Conservation (phyloP, 2,888 invertebrate genomes). For the Mythimna pallens region DNA sequence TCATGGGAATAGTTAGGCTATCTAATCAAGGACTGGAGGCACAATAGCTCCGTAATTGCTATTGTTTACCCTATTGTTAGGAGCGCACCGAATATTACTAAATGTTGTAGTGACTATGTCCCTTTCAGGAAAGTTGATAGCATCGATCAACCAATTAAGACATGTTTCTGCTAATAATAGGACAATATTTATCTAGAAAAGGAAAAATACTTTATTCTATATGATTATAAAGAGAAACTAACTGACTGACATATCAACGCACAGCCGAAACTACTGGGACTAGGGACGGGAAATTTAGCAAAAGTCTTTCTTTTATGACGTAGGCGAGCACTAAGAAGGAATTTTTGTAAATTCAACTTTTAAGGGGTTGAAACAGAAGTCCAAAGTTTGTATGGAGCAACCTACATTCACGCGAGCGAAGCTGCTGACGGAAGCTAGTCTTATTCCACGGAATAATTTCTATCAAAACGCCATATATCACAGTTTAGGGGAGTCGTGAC, state of each 20-base stretch:
- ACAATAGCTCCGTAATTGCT: slow-evolving; percentile 24
- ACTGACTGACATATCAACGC: no score
- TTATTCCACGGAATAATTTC: background rate
- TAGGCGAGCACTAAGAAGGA: no score
- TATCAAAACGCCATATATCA: background rate
- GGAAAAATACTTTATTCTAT: background rate
- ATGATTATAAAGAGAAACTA: background rate
- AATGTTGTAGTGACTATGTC: background rate
- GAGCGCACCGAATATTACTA: background rate
- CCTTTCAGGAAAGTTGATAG: background rate
- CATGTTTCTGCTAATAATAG: background rate
- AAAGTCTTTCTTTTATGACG: no score
- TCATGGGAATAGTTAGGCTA: background rate
- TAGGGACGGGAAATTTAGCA: no score
- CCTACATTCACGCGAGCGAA: no score
- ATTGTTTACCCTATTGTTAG: background rate
- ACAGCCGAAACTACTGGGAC: no score
- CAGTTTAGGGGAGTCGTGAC: background rate
- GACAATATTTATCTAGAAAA: background rate
- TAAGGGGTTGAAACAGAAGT: no score
- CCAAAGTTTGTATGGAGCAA: no score
- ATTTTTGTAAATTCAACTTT: no score
- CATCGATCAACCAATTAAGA: background rate
- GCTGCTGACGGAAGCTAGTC: no score
- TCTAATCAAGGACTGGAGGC: slow-evolving; percentile 10